These are phyloP conservation scores for Athalia circularis DNA, from an alignment of 2,888 invertebrate species.

Conservation along the genomic window DNA sequence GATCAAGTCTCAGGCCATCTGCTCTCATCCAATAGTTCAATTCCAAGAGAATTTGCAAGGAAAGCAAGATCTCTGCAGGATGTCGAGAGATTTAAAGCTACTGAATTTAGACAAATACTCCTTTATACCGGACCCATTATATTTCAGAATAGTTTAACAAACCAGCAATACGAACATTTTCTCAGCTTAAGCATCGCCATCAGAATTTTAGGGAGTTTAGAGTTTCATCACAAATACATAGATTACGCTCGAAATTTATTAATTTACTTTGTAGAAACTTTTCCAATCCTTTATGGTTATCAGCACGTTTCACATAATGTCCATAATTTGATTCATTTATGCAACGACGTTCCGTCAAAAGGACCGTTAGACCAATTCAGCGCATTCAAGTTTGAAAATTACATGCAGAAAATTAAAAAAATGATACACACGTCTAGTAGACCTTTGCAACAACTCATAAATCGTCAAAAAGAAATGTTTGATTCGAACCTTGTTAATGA, in stretches of 20 bases:
- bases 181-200: slow-evolving; percentile 52
- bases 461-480: not conserved
- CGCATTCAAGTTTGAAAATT: not conserved
- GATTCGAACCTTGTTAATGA: not conserved
- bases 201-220: slow-evolving; percentile 52
- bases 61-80: slow-evolving; percentile 56
- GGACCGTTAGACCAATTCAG: slow-evolving; percentile 8
- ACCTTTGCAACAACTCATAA: too few relatives aligned
- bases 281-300: slow-evolving; percentile 56
- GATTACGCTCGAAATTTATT: slow-evolving; percentile 55
- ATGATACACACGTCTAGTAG: not conserved
- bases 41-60: slow-evolving; percentile 56
- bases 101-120: slow-evolving; percentile 59
- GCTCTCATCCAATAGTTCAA: slow-evolving; percentile 29
- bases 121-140: slow-evolving; percentile 60
- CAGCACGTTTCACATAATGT: slow-evolving; percentile 57
- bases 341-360: not conserved
- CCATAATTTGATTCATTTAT: slow-evolving; percentile 51
- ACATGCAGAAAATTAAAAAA: not conserved
- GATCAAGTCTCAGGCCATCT: not conserved
- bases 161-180: slow-evolving; percentile 54
- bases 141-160: slow-evolving; percentile 50
- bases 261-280: slow-evolving; percentile 54
- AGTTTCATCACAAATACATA: slow-evolving; percentile 51
- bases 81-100: slow-evolving; percentile 61